A percentile compares a stretch with the other conserved stretches of the same genome.
Conservation (phyloP, 2,113 vertebrate genomes). For the Symphodus melops region DNA sequence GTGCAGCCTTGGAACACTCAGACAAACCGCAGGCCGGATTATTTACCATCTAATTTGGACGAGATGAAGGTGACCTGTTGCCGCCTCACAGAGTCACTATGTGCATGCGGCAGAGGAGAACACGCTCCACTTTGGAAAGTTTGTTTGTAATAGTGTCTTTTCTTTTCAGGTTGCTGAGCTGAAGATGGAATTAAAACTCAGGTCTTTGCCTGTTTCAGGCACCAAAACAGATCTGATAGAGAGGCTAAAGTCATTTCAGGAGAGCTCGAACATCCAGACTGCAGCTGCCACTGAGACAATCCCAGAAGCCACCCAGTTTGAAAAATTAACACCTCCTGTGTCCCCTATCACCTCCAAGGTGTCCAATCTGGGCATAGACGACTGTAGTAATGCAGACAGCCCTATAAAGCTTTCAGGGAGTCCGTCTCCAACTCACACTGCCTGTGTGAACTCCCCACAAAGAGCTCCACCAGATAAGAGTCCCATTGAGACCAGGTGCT, state of each 20-base stretch:
- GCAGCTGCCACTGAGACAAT: conserved; percentile 54
- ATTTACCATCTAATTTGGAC: conserved; percentile 92
- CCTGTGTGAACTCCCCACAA: conserved; percentile 74
- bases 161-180: conserved; percentile 92
- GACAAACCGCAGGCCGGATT: conserved; percentile 84
- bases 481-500: conserved; percentile 78
- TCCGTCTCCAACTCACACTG: conserved; percentile 74
- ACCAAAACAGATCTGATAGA: conserved; percentile 97
- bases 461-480: conserved; percentile 67
- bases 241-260: conserved; percentile 81
- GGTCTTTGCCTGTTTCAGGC: conserved; percentile 95
- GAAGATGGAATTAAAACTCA: conserved; percentile 94
- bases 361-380: conserved; percentile 86
- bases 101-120: neutral
- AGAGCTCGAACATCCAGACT: conserved; percentile 63
- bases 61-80: conserved; percentile 91
- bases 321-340: conserved; percentile 87
- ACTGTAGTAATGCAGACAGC: conserved; percentile 81
- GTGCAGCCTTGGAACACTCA: conserved; percentile 71
- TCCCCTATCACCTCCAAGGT: conserved; percentile 90
- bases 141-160: conserved; percentile 4
- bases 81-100: conserved; percentile 9
- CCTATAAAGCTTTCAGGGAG: conserved; percentile 68
- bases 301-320: conserved; percentile 78
- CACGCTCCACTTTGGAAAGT: neutral